Conservation (phyloP, 2,113 vertebrate genomes). For the Erpornis zantholeuca region DNA sequence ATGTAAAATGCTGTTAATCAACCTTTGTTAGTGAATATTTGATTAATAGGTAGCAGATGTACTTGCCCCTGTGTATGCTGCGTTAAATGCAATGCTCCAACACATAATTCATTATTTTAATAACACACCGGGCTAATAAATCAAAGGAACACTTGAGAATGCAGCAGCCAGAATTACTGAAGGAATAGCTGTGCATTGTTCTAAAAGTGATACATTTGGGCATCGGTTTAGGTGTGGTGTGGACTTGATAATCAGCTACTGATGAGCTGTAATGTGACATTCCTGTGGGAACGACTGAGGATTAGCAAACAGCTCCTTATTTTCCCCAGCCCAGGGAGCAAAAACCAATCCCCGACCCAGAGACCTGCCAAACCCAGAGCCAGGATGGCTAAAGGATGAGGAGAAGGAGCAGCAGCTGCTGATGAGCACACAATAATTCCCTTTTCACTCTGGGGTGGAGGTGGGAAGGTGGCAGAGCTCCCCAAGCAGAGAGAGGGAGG, state of each 20-base stretch:
- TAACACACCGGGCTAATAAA: conserved; percentile 39
- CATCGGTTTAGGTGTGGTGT: not conserved
- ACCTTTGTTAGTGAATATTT: conserved; percentile 64
- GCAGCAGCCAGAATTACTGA: not conserved
- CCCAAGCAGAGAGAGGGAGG: not conserved
- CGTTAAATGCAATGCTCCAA: conserved; percentile 20
- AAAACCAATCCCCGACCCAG: not conserved
- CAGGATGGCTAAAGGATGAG: not conserved
- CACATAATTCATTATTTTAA: conserved; percentile 56
- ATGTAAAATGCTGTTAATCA: conserved; percentile 63
- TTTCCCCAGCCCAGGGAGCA: not conserved
- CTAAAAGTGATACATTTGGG: not conserved
- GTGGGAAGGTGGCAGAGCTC: not conserved
- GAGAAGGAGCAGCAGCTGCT: not conserved
- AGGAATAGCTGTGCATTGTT: not conserved
- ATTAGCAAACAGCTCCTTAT: not conserved
- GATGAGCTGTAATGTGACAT: not conserved
- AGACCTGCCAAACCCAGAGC: not conserved
- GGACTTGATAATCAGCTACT: not conserved
- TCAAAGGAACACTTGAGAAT: conserved; percentile 44
- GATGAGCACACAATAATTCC: not conserved
- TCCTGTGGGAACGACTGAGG: not conserved
- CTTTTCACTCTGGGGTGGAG: not conserved
- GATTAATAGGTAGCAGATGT: conserved; percentile 65
- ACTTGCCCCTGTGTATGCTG: not conserved